Evolutionary conservation across 2,888 invertebrate species (phyloP).

Genomic region (Andricus quercusramuli): DNA sequence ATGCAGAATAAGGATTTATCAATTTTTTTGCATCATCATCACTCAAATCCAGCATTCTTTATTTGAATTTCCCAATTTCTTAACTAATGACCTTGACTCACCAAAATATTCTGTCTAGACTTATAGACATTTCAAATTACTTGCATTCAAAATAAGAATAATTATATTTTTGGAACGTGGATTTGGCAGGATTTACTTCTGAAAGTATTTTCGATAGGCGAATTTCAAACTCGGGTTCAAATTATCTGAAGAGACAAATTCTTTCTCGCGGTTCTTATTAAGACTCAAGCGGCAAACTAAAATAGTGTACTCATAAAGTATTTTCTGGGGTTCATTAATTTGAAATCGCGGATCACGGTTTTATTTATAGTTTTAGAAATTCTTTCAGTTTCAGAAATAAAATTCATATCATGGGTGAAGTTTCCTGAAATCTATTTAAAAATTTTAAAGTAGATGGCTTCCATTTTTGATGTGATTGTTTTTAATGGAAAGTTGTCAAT

Average conservation of each 20-base stretch:
- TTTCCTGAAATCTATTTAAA: neutral
- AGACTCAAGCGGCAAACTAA: slow-evolving; percentile 5
- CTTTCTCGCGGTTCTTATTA: slow-evolving; percentile 7
- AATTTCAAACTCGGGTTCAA: slow-evolving; percentile 11
- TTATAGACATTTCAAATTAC: neutral
- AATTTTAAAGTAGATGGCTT: neutral
- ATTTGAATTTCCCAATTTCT: neutral
- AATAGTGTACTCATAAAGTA: slow-evolving; percentile 27
- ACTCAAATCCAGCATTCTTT: neutral
- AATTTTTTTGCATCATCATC: neutral
- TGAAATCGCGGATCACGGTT: neutral
- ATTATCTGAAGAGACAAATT: slow-evolving; percentile 6
- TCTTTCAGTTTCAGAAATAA: slow-evolving; percentile 16
- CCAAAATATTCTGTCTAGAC: slow-evolving; percentile 12
- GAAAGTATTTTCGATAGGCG: slow-evolving; percentile 1
- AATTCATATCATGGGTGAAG: neutral
- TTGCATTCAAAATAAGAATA: slow-evolving; percentile 4
- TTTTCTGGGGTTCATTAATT: slow-evolving; percentile 27
- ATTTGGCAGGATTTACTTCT: slow-evolving; percentile 8
- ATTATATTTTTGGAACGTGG: slow-evolving; percentile 13
- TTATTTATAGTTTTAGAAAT: slow-evolving; percentile 30
- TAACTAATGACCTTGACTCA: neutral
- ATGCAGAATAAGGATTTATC: slow-evolving; percentile 21
- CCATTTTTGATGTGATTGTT: neutral
- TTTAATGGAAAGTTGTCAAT: neutral